Base-by-base conservation (phyloP, 2,797 vertebrate species). In the Lacerta viridis region DNA sequence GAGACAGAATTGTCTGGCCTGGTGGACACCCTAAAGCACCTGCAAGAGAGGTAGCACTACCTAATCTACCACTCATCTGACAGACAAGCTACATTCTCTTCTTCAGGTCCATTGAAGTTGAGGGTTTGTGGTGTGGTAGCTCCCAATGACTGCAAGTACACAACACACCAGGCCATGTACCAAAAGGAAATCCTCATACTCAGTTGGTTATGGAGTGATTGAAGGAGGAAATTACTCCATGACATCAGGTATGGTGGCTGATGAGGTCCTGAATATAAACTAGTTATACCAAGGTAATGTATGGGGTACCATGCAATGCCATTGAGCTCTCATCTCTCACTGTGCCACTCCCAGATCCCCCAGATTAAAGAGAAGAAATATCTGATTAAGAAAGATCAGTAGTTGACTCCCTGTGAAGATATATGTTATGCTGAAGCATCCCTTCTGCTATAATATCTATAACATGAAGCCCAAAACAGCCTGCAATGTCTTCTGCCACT, bases 401-500 rank as follows among this genome's bases (percentile, higher is more conserved):
- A 8, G 27, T 7, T 71, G 81, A 7, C 2, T 82, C 7, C n/a
- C 25, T 82, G 64, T 27, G 29, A 43, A 43, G 39, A 82, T 68
- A 69, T 11, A 46, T 7, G 27, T 18, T 71, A 33, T 11, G 33
- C 41, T 33, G 41, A 41, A 50, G 41, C 17, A 23, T 50, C 1
- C 81, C 66, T 50, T 83, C 66, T 71, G 66, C 72, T 64, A 61
- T 29, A 1, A 8, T 76, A 75, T 75, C 25, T 33, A 43, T 43
- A 36, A 15, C 72, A 85, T 50, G 55, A 76, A 85, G 55, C 55
- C 15, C 15, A 29, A 55, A 76, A 76, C 72, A 85, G 71, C 25
- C 55, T 85, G 83, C 10, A 50, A 41, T 81, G 50, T 50, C 36
- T 74, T 81, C 69, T 72, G 69, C 78, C 68, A 87, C 27, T 80